These are phyloP conservation scores for Trisateles emortualis DNA, from an alignment of 2,888 invertebrate species.

Conservation along the genomic window DNA sequence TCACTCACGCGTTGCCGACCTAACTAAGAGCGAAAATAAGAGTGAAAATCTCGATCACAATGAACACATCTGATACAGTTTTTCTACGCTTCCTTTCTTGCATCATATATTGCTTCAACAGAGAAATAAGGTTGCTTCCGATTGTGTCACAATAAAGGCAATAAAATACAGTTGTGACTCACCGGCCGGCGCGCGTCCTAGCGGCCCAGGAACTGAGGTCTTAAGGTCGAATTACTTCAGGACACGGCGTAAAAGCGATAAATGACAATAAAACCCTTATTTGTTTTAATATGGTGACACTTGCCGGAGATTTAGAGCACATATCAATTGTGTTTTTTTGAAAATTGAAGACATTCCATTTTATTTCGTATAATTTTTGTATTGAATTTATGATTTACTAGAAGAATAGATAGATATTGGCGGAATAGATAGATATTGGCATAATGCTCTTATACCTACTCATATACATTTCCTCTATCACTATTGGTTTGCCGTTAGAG, in stretches of 20 bases:
- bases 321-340: background rate
- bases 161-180: conserved; percentile 32
- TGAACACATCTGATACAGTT: too few relatives aligned
- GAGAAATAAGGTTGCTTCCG: conserved; percentile 10
- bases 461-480: too few relatives aligned
- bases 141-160: conserved; percentile 21
- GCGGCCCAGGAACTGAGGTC: conserved; percentile 18
- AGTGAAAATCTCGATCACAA: too few relatives aligned
- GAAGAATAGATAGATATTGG: too few relatives aligned
- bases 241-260: conserved; percentile 10
- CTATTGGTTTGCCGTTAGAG: too few relatives aligned
- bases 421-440: too few relatives aligned
- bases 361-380: too few relatives aligned
- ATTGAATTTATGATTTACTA: too few relatives aligned
- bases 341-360: background rate
- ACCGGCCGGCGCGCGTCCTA: too few relatives aligned
- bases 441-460: too few relatives aligned
- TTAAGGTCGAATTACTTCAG: conserved; percentile 12
- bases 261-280: conserved; percentile 8
- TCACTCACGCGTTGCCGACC: too few relatives aligned
- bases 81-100: conserved; percentile 9
- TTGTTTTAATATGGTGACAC: background rate
- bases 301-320: background rate
- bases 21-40: too few relatives aligned
- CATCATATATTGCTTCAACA: conserved; percentile 1